A percentile compares a stretch with the other conserved stretches of the same genome.
These are phyloP conservation scores for Molorchus minor DNA, from an alignment of 2,888 invertebrate species.

Conservation along the genomic window DNA sequence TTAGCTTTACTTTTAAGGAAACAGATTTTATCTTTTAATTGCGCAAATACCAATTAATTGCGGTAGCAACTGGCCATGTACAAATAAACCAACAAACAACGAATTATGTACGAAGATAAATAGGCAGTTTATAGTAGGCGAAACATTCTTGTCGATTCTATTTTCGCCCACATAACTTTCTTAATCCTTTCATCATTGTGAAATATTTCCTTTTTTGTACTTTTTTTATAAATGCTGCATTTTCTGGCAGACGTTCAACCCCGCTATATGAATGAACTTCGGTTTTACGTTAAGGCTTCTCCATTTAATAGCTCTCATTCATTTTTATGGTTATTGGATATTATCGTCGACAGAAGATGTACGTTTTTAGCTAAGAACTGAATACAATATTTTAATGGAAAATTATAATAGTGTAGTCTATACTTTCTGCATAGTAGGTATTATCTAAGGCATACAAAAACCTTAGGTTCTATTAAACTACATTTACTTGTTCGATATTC, in stretches of 20 bases:
- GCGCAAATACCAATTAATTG: neutral
- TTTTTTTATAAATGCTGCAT: constrained; percentile 38
- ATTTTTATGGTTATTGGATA: constrained; percentile 13
- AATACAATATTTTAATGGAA: no score
- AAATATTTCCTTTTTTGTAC: constrained; percentile 38
- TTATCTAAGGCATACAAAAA: no score
- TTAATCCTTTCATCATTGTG: constrained; percentile 50
- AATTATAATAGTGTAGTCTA: no score
- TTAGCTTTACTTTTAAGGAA: neutral
- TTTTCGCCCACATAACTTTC: constrained; percentile 46
- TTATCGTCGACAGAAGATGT: no score
- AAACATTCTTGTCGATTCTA: constrained; percentile 43
- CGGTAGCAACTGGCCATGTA: constrained; percentile 6
- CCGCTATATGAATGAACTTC: constrained; percentile 54
- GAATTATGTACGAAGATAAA: constrained; percentile 23
- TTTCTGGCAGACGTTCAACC: constrained; percentile 53
- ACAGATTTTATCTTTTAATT: neutral
- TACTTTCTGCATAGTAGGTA: no score
- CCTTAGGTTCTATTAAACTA: no score
- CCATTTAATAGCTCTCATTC: constrained; percentile 10
- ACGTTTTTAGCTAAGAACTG: no score
- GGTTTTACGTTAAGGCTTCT: constrained; percentile 40
- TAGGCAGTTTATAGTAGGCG: constrained; percentile 32
- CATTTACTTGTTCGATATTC: no score
- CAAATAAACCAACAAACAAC: constrained; percentile 7